Conservation (phyloP, 2,113 vertebrate species). For the Sciurus niger region DNA sequence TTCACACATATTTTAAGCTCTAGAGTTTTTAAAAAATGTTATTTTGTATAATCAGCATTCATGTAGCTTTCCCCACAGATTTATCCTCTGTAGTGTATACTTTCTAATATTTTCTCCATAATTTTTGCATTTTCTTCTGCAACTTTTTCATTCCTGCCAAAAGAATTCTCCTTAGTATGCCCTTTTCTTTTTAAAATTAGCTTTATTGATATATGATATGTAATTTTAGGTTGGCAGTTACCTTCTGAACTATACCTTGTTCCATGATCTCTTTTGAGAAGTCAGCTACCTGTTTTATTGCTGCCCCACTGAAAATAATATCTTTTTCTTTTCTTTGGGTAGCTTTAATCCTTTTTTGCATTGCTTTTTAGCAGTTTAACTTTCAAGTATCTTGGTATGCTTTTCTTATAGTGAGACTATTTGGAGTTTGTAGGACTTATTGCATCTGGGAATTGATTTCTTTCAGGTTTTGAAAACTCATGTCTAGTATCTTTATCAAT, state of each 20-base stretch:
- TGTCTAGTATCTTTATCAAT: background rate
- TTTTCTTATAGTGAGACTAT: background rate
- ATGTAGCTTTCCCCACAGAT: slow-evolving; percentile 1
- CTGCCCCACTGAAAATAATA: background rate
- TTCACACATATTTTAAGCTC: background rate
- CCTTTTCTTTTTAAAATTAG: background rate
- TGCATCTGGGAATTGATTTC: background rate
- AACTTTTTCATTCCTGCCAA: background rate
- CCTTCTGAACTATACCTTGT: background rate
- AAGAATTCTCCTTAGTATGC: background rate
- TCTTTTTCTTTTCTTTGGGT: background rate
- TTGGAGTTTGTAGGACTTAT: background rate
- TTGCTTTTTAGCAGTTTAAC: background rate
- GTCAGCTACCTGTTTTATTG: background rate
- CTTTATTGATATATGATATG: background rate
- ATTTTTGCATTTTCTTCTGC: background rate
- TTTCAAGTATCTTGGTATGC: background rate
- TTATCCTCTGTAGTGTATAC: background rate
- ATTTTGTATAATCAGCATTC: background rate
- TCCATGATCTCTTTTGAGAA: background rate
- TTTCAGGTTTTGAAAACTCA: background rate
- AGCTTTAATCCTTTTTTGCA: background rate
- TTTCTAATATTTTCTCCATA: background rate
- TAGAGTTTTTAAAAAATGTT: background rate
- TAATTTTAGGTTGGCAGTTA: background rate